Conservation (phyloP, 2,888 invertebrate genomes). For the Folsomia manolachei region DNA sequence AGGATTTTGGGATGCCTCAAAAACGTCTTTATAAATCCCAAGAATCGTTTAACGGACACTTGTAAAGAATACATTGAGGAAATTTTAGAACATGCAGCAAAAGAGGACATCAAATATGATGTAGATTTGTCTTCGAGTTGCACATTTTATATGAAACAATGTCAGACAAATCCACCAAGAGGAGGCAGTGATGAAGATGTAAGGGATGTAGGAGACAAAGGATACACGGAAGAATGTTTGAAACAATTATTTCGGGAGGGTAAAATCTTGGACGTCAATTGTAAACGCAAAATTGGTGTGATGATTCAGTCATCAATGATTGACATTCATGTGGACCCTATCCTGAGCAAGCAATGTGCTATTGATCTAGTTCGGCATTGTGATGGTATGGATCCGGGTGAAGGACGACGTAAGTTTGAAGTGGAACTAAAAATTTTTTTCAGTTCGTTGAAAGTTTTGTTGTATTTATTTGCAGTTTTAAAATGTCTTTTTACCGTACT, state of each 20-base stretch:
- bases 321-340: slow-evolving; percentile 92
- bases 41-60: slow-evolving; percentile 51
- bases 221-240: slow-evolving; percentile 82
- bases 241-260: slow-evolving; percentile 76
- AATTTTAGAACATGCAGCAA: slow-evolving; percentile 79
- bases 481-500: slow-evolving; percentile 67
- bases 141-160: slow-evolving; percentile 55
- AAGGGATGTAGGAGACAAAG: slow-evolving; percentile 59
- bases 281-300: slow-evolving; percentile 79
- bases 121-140: slow-evolving; percentile 81
- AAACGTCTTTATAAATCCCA: slow-evolving; percentile 37
- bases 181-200: slow-evolving; percentile 10
- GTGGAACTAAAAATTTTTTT: too few species aligned
- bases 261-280: slow-evolving; percentile 70
- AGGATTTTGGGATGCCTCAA: slow-evolving; percentile 45
- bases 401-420: slow-evolving; percentile 76
- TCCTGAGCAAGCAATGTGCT: slow-evolving; percentile 82
- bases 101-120: slow-evolving; percentile 81
- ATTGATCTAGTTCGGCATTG: slow-evolving; percentile 72
- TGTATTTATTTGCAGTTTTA: slow-evolving; percentile 62
- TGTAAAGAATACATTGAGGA: slow-evolving; percentile 81
- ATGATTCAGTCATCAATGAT: slow-evolving; percentile 79
- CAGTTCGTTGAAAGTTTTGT: neutral
- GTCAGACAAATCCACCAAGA: slow-evolving; percentile 31
- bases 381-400: slow-evolving; percentile 76